Evolutionary conservation across 1,140 invertebrate genomes (phyloP), one percentile per base, ranked within the genome.

Genomic region (Polypedilum vanderplanki): DNA sequence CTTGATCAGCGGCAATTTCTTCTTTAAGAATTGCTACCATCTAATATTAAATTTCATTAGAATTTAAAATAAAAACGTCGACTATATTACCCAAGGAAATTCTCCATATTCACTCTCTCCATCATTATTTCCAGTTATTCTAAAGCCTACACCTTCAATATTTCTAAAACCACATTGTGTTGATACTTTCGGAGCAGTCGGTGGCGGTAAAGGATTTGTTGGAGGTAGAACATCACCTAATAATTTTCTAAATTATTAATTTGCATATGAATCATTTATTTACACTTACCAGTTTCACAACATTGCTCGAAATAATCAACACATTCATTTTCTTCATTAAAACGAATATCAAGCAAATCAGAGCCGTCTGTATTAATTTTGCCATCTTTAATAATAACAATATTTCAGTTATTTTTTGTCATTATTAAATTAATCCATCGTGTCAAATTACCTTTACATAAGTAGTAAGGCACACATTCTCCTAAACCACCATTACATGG

Each of bases 321-420:
- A 75, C 88, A 89, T 0, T 82, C 79, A 5, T 40, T 18, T 15
- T 64, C 73, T 46, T 41, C 75, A 75, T 33, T 77, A 40, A 77
- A 87, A 85, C 89, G 87, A 41, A 92, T 90, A 80, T 93, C 90
- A 75, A 93, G 90, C 22, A 93, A 81, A n/a, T 90, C 89, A 15
- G 85, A 79, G 1, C 91, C 91, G 77, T 93, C 87, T 0, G 85
- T 87, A 40, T 88, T 84, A 41, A 92, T 86, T 0, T 85, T 85
- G 1, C 85, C 86, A 74, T 90, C 85, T 7, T 33, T 3, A 33
- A 33, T 33, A 5, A 5, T 3, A 33, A 33, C 24, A 33, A n/a
- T n/a, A n/a, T n/a, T n/a, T n/a, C n/a, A n/a, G 1, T 33, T 33
- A 33, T 33, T 33, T 33, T 33, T n/a, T n/a, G n/a, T n/a, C n/a